phyloP scores from a whole-genome alignment of 1,140 invertebrate genomes.

The Harlomillsia oculata region DNA sequence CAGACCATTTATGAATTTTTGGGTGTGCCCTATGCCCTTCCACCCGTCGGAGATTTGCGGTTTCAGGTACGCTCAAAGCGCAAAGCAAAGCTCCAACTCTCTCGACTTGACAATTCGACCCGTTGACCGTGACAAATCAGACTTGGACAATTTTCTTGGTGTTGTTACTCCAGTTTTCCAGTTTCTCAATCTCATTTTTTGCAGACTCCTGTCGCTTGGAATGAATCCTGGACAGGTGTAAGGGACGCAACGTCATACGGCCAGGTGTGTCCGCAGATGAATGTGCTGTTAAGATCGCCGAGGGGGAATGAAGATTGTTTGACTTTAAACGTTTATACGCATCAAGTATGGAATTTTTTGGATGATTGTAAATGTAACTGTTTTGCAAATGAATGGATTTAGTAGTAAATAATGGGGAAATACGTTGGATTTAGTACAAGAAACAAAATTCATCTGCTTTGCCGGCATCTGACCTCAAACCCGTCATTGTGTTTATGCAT shows the following conservation, averaged over 20 bases:
- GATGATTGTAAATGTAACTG: not conserved
- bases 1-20: constrained; percentile 9
- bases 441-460: not conserved
- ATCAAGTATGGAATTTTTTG: constrained; percentile 7
- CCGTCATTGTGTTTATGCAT: constrained; percentile 26
- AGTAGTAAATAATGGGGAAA: not conserved
- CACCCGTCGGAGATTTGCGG: not conserved
- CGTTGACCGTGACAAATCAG: not conserved
- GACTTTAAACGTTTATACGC: constrained; percentile 12
- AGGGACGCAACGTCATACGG: constrained; percentile 11
- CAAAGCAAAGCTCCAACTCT: not conserved
- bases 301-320: constrained; percentile 22
- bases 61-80: not conserved
- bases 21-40: constrained; percentile 12
- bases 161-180: not conserved
- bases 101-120: not conserved
- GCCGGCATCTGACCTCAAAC: not conserved
- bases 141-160: not conserved
- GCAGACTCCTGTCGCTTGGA: constrained; percentile 19
- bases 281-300: constrained; percentile 11
- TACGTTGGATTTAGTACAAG: not conserved
- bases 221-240: constrained; percentile 12
- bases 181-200: not conserved
- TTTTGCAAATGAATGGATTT: not conserved
- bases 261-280: constrained; percentile 12